A percentile compares a stretch with the other conserved stretches of the same genome.
Conservation (phyloP, 2,888 invertebrate species). For the Tachina lurida region DNA sequence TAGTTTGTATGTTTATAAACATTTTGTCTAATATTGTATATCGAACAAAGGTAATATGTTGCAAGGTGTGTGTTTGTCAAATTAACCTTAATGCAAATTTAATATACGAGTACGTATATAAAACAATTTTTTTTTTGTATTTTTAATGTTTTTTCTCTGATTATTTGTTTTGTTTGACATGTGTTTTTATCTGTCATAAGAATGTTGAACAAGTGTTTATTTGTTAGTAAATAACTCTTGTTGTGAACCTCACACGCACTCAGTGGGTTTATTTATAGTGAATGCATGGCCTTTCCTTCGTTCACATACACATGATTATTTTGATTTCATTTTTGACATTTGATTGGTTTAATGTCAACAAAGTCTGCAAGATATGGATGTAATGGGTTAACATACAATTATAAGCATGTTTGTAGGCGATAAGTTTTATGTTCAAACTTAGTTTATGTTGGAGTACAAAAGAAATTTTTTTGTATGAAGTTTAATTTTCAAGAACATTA, state of each 20-base stretch:
- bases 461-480: not conserved
- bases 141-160: not conserved
- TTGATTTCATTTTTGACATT: constrained; percentile 6
- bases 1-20: not conserved
- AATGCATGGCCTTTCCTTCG: not conserved
- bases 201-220: constrained; percentile 55
- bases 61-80: constrained; percentile 30
- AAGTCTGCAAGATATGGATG: not conserved
- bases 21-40: no score
- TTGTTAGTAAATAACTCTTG: constrained; percentile 50
- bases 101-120: not conserved
- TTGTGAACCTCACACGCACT: not conserved
- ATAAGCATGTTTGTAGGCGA: not conserved
- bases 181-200: constrained; percentile 54
- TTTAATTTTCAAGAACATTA: no score
- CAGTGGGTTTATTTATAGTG: not conserved
- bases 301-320: not conserved
- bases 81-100: constrained; percentile 9
- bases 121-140: not conserved
- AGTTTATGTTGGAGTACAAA: not conserved
- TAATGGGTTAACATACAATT: not conserved
- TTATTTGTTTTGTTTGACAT: constrained; percentile 50
- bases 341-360: constrained; percentile 34
- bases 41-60: constrained; percentile 17
- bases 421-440: not conserved